Evolutionary conservation across 2,888 invertebrate genomes (phyloP), one percentile per base, ranked within the genome.

Genomic region (Apodemia duryi): DNA sequence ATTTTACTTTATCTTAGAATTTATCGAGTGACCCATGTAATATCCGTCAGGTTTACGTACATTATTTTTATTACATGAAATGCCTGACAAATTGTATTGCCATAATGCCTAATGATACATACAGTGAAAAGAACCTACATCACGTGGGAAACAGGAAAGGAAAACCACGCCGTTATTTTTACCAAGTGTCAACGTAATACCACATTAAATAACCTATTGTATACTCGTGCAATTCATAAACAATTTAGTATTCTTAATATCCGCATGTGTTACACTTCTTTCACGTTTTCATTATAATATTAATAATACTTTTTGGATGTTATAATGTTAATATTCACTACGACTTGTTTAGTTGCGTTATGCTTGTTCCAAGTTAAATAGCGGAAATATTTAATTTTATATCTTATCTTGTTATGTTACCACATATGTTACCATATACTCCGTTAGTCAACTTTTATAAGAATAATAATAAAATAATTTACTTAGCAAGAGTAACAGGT

Each of bases 61-160:
- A 38, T 2, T 38, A 38, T 6, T 38, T 38, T 38, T 38, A 38
- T 38, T 3, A 38, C 65, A 35, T 63, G 38, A 57, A 62, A 54
- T 62, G 62, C 9, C 32, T n/a, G 29, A 62, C 49, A 49, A 49
- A 49, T 51, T 21, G 21, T 10, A 9, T 41, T 51, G 51, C n/a
- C 51, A 51, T 63, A 63, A 66, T 63, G 49, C n/a, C 65, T 60
- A 46, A 41, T 41, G 41, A 41, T 41, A 41, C 41, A 9, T 10
- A 41, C 41, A 10, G 6, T 49, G 28, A 49, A 43, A 62, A 62
- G 13, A 62, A 49, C 35, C 32, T 10, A 49, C 43, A 21, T 21
- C 51, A 51, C n/a, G 51, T 51, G 51, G 51, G 51, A 51, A 41
- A 51, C 21, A 51, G 51, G 21, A 51, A 51, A 51, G 51, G 49